These are phyloP conservation scores for Chrysaora quinquecirrha DNA, from an alignment of 30 jellyfish, hydroid and myxozoan species.

Conservation along the genomic window DNA sequence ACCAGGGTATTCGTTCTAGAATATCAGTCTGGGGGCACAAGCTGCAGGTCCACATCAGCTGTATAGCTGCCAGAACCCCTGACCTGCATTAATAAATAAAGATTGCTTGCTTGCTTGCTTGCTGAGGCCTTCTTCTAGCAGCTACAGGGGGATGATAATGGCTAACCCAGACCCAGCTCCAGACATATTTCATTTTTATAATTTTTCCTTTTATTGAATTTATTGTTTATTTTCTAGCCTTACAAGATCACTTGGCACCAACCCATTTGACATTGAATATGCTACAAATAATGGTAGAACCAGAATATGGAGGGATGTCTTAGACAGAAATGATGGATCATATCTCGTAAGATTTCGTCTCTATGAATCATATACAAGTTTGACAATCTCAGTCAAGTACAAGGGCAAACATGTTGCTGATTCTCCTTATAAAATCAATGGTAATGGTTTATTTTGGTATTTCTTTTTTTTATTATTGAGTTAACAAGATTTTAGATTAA, in stretches of 20 bases:
- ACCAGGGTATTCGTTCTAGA: no score
- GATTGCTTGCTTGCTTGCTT: no score
- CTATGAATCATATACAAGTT: conserved; percentile 47
- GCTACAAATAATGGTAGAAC: conserved; percentile 28
- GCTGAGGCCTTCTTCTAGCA: no score
- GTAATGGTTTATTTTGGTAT: conserved; percentile 18
- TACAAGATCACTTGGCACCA: conserved; percentile 79
- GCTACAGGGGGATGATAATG: no score
- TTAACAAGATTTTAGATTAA: background rate
- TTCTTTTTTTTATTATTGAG: background rate
- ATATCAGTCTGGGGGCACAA: no score
- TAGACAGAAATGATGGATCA: conserved; percentile 95
- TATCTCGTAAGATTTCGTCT: conserved; percentile 81
- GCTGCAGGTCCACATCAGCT: no score
- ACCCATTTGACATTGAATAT: conserved; percentile 38
- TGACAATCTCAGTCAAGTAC: conserved; percentile 51
- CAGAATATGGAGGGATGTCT: conserved; percentile 77
- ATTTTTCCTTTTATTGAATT: no score
- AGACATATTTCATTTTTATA: no score
- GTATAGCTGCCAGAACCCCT: no score
- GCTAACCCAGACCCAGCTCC: no score
- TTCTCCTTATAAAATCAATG: conserved; percentile 76
- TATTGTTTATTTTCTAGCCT: conserved; percentile 64
- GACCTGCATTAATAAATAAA: no score
- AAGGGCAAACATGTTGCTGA: conserved; percentile 77